Base-by-base conservation (phyloP, 2,888 invertebrate species). In the Caenorhabditis imperialis region DNA sequence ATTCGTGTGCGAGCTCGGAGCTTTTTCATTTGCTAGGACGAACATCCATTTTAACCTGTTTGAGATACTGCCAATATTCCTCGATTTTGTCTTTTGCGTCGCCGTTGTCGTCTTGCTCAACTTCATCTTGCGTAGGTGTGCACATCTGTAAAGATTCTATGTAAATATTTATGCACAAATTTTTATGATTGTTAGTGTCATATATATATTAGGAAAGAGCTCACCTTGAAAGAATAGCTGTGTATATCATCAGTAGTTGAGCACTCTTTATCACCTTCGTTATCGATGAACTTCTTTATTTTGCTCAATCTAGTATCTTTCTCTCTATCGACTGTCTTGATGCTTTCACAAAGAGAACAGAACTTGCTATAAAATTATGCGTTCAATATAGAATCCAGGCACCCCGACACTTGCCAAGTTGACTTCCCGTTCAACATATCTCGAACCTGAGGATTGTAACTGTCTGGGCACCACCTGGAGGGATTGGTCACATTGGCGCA, bases 1-100 rank as follows among this genome's bases (percentile, higher is more conserved):
- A n/a, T n/a, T n/a, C n/a, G n/a, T n/a, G n/a, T n/a, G n/a, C n/a
- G n/a, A n/a, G n/a, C n/a, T n/a, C n/a, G n/a, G n/a, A n/a, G n/a
- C n/a, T n/a, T n/a, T n/a, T n/a, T n/a, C n/a, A n/a, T n/a, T n/a
- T n/a, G n/a, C n/a, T 55, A 57, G 57, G 72, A 71, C 69, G 55
- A 58, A 71, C 69, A 67, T 75, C 47, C 51, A 60, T 58, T 57
- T 70, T 54, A 42, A 80, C 82, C 78, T 84, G 84, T 53, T 84
- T 84, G 51, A 84, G 71, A 60, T 84, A 84, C 40, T 82, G 71
- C 84, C 83, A 84, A 57, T 84, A 84, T 48, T 84, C 80, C 33
- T 84, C 81, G 27, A 83, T 55, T 47, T 81, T 79, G 1, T 82
- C 80, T 35, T 81, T 77, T 5, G 75, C 61, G n/a, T 81, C 77